phyloP scores from a whole-genome alignment of 2,888 invertebrate genomes.

The Rosalia funebris region DNA sequence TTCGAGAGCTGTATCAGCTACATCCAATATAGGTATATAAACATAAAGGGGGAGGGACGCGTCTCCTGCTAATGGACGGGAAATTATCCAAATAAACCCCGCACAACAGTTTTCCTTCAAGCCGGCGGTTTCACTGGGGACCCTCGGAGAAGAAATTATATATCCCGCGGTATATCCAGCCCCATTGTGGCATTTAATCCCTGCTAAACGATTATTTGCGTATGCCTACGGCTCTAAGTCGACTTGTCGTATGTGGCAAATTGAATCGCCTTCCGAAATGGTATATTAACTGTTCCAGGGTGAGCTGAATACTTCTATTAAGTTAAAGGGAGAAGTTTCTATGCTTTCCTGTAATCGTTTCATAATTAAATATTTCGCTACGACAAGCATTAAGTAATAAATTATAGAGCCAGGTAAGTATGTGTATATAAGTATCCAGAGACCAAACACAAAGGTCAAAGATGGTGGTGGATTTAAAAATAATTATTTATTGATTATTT shows the following conservation, averaged over 20 bases:
- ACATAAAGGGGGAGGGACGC: not conserved
- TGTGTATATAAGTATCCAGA: no score
- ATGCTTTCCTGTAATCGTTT: no score
- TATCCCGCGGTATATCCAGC: not conserved
- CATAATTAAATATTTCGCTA: no score
- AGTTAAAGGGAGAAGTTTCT: no score
- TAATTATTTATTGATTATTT: no score
- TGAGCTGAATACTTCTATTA: no score
- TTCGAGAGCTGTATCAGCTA: no score
- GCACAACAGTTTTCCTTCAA: not conserved
- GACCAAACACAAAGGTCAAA: no score
- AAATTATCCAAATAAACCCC: not conserved
- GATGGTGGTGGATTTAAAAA: no score
- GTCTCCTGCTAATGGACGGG: not conserved
- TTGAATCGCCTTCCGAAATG: constrained; percentile 7
- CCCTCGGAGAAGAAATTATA: not conserved
- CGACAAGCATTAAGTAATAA: no score
- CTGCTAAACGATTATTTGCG: constrained; percentile 9
- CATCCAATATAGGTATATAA: no score
- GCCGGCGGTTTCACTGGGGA: not conserved
- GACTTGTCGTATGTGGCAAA: not conserved
- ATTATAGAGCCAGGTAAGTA: no score
- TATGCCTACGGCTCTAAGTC: not conserved
- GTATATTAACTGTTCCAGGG: not conserved
- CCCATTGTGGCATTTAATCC: constrained; percentile 3